Evolutionary conservation across 2,797 vertebrate genomes (phyloP), one percentile per base, ranked within the genome.

Genomic region (Helostoma temminkii): DNA sequence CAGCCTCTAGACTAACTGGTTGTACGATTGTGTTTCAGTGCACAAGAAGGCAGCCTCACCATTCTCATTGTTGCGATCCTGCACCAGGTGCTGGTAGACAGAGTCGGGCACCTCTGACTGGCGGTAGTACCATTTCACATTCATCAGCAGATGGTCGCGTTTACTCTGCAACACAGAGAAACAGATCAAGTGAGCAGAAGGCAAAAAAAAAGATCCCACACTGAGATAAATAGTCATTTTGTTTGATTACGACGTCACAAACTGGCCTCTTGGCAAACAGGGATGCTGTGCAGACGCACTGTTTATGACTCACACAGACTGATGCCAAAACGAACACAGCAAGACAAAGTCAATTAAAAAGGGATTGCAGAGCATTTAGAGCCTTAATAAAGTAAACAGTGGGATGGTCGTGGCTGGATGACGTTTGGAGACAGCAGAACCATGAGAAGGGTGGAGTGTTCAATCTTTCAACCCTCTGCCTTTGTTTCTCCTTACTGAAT

Each of bases 91-190:
- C 93, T 99, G 98, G 91, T 99, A 99, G 80, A 99, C 98, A 1
- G 98, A 99, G 93, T 99, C 98, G 0, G 98, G 98, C 79, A 99
- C 98, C 95, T 99, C 98, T 77, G 98, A 99, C 84, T 99, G 97
- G 91, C 98, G 98, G 92, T 99, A 99, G 95, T 99, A 99, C 98
- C 98, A 99, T 93, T 99, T 99, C 86, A 99, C 98, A 87, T 97
- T 99, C 97, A 99, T 99, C 88, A 99, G 94, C 87, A 99, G 96
- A 92, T 99, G 98, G 95, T 99, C 98, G 93, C 97, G 95, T 95
- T 99, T 99, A 92, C 97, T 99, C 98, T 99, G 95, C 66, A 95
- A 95, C 83, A 94, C 71, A 95, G 28, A 87, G 37, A 82, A 52
- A 81, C 12, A 76, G 42, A 77, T 68, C 9, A 37, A 76, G 47